phyloP scores from a whole-genome alignment of 2,797 vertebrate species.

The Danio choprae region DNA sequence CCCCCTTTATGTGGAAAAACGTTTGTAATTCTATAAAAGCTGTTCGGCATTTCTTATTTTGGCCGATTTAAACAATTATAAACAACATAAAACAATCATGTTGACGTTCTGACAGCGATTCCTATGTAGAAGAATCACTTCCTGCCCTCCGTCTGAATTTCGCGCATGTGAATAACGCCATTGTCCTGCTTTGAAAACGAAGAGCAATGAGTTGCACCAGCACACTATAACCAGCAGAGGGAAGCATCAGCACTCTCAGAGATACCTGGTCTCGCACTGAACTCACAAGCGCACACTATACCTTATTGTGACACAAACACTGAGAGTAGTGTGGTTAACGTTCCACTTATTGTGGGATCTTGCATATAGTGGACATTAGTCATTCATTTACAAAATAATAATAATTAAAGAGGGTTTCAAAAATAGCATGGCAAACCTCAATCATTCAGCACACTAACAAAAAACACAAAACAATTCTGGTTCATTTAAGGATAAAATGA shows the following conservation, averaged over 20 bases:
- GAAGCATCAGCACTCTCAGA: not conserved
- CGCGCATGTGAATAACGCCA: not conserved
- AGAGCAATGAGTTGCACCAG: not conserved
- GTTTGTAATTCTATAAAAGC: too few species aligned
- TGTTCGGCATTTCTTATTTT: too few species aligned
- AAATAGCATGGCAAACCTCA: not conserved
- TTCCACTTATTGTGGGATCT: not conserved
- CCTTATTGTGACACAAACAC: too few species aligned
- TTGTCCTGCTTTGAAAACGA: not conserved
- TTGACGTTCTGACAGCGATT: too few species aligned
- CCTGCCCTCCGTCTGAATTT: too few species aligned
- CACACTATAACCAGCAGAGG: not conserved
- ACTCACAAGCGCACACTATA: too few species aligned
- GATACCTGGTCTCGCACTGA: not conserved
- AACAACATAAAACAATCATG: too few species aligned
- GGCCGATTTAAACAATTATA: too few species aligned
- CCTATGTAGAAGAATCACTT: too few species aligned
- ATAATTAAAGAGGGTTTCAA: not conserved
- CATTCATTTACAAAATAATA: not conserved
- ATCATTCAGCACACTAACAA: not conserved
- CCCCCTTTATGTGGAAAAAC: too few species aligned
- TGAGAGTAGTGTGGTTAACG: not conserved
- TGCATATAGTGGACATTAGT: not conserved
- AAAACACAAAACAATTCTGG: not conserved
- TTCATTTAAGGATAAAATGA: conserved; percentile 1